Base-by-base conservation (phyloP, 2,113 vertebrate species). In the Apteryx owenii region DNA sequence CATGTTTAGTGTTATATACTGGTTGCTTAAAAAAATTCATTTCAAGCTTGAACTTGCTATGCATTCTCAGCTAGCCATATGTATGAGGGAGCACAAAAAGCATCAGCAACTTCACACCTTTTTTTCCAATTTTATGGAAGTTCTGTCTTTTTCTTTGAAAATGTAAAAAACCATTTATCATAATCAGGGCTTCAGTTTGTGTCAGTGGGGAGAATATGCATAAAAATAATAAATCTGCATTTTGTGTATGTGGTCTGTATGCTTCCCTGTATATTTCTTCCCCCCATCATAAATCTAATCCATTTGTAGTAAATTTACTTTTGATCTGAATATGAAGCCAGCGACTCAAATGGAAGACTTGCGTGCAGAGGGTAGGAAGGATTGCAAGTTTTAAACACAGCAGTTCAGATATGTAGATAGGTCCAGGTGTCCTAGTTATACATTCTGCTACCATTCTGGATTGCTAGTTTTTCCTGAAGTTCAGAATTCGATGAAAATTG, bases 1-100 rank as follows among this genome's bases (percentile, higher is more conserved):
- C 85, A 36, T 97, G 96, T 95, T 97, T 96, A 68, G 94, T 85
- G 93, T 95, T 97, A 78, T 93, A 92, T 91, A 73, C 85, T 91
- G 51, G 95, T 93, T 97, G 87, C 93, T 93, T 90, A 70, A 86
- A 95, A 95, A 82, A 95, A 92, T 56, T 66, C 28, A 73, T 65
- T 82, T 96, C 95, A 96, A 95, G 97, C 87, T 96, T 38, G 89
- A 94, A 95, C 95, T 95, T 95, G 96, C 85, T 84, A 3, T 5
- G 26, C 51, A 75, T 94, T 96, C 89, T 85, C 46, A 95, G 89
- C 75, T 96, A 89, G 91, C 95, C 94, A 81, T 90, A 89, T 89
- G 81, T 96, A 92, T 82, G 89, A 97, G 91, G 90, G 93, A 97
- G 91, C 87, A 95, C 66, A 83, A 88, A 94, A 7, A 10, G 1